These are phyloP conservation scores for Aradophagus sp. DNA, from an alignment of 1,140 invertebrate species.

Conservation along the genomic window DNA sequence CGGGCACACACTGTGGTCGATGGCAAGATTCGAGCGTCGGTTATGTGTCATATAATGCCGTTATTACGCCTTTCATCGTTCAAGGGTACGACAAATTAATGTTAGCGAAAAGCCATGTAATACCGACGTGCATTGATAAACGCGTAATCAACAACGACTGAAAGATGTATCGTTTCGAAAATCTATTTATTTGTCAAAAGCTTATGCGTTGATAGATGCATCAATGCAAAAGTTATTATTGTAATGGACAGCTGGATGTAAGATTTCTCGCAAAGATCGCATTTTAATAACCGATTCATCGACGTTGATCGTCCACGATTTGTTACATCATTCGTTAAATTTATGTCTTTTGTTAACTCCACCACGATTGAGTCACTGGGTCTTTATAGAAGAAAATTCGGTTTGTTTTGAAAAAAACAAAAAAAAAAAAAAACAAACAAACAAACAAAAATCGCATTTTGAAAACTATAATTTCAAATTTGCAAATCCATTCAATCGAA, in stretches of 20 bases:
- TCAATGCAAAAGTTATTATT: conserved; percentile 34
- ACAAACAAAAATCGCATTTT: too few species aligned
- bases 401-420: too few species aligned
- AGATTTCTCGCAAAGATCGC: conserved; percentile 24
- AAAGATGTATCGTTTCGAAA: conserved; percentile 26
- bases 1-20: conserved; percentile 31
- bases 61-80: conserved; percentile 41
- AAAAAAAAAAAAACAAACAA: too few species aligned
- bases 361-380: conserved; percentile 3
- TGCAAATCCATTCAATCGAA: too few species aligned
- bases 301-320: conserved; percentile 8
- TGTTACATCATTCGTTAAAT: conserved; percentile 25
- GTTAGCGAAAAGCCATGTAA: conserved; percentile 21
- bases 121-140: conserved; percentile 13
- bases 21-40: conserved; percentile 37
- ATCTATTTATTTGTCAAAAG: conserved; percentile 37
- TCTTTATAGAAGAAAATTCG: too few species aligned
- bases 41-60: conserved; percentile 35
- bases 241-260: conserved; percentile 4
- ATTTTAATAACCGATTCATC: conserved; percentile 31
- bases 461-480: too few species aligned
- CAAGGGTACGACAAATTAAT: conserved; percentile 42
- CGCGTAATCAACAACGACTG: conserved; percentile 28
- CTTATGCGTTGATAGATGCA: conserved; percentile 36
- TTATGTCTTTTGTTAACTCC: conserved; percentile 4